Evolutionary conservation across 1,140 invertebrate species (phyloP), one percentile per base, ranked within the genome.

Genomic region (Xylocopa sonorina): DNA sequence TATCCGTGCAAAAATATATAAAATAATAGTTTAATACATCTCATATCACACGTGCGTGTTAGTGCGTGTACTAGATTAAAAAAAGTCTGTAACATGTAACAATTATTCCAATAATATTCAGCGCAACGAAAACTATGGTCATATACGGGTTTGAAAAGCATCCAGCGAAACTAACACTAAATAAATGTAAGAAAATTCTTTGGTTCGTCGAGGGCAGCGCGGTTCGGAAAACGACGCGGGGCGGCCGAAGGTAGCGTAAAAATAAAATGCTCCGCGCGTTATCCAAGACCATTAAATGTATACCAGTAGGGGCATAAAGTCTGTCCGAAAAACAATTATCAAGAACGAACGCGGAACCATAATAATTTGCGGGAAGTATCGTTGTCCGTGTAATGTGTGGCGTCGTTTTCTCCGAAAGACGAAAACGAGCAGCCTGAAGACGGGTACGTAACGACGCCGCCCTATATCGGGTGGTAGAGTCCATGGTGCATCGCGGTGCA

Each of bases 291-390:
- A 72, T 58, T 72, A n/a, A n/a, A 58, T 32, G 41, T 10, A 14
- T 63, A 43, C 34, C 53, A 41, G 51, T 43, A 16, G 7, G 16
- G 14, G 16, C 41, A 34, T 60, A 38, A 72, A 34, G 29, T 62
- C 43, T 14, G 41, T 21, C 57, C n/a, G 32, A 27, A 62, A 62
- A 73, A 62, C 57, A 73, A 73, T 73, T 73, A 62, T 73, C 71
- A 60, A 62, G 57, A 73, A 32, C 57, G 21, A 60, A 43, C 21
- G 7, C 14, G n/a, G 29, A n/a, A 71, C 57, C 43, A 62, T 62
- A 74, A 74, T 74, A 74, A 74, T 74, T 53, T 74, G 24, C 32
- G 32, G 29, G 18, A 43, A 64, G 46, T 53, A 53, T 64, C 72
- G 58, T 64, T 21, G 46, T 64, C 27, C 6, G 18, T 32, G 60